Evolutionary conservation across 2,797 vertebrate genomes (phyloP).

Genomic region (Coregonus ussuriensis): DNA sequence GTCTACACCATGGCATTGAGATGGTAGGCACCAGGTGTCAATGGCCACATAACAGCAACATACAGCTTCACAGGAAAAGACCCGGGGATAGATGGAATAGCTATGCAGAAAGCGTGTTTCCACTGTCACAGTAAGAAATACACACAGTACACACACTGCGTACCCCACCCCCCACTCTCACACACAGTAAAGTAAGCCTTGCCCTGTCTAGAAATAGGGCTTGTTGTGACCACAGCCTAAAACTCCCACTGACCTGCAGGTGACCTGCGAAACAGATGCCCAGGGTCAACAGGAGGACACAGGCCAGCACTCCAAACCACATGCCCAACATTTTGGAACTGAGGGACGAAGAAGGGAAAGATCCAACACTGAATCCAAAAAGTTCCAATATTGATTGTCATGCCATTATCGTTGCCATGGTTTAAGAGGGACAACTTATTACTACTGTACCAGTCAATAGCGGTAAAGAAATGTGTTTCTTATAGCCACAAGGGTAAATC

Average conservation of each 20-base stretch:
- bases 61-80: not conserved
- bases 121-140: conserved; percentile 12
- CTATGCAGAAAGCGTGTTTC: conserved; percentile 19
- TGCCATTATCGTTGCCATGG: not conserved
- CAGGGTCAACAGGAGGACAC: conserved; percentile 80
- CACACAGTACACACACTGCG: conserved; percentile 40
- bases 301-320: conserved; percentile 81
- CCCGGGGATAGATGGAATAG: not conserved
- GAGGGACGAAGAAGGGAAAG: conserved; percentile 18
- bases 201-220: conserved; percentile 16
- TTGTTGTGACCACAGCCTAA: conserved; percentile 3
- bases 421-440: not conserved
- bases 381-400: not conserved
- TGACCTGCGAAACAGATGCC: conserved; percentile 86
- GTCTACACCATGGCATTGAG: conserved; percentile 23
- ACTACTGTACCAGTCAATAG: not conserved
- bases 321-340: conserved; percentile 77
- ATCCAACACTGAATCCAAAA: not conserved
- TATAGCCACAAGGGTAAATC: conserved; percentile 6
- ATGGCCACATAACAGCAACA: conserved; percentile 4
- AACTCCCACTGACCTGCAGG: conserved; percentile 81
- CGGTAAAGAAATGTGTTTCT: not conserved
- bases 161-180: conserved; percentile 59
- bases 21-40: conserved; percentile 19
- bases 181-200: conserved; percentile 14